Base-by-base conservation (phyloP, 2,888 invertebrate species). In the Rutpela maculata region DNA sequence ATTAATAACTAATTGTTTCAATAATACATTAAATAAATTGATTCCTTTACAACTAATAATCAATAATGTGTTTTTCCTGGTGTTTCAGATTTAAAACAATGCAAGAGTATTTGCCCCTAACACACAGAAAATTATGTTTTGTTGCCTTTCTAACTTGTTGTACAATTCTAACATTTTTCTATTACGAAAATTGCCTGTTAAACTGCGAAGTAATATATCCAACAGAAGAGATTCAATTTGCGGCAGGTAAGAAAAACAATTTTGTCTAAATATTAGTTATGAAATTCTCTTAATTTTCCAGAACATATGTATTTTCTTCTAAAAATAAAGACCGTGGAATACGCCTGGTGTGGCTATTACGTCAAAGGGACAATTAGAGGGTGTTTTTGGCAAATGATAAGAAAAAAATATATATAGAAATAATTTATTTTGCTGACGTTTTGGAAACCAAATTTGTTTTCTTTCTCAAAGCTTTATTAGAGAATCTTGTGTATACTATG, bases 61-160 rank as follows among this genome's bases (percentile, higher is more conserved):
- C 15, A 43, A 50, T 50, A n/a, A 15, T n/a, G n/a, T 26, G 50
- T 75, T 74, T 65, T 65, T 67, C 55, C 43, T 77, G 75, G 59
- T 75, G 11, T 83, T 84, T 59, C 76, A 84, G 84, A 79, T 76
- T 66, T 81, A 66, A 80, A 74, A 83, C 76, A 72, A 85, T 85
- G 85, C 76, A 83, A 69, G 80, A 82, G 18, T 71, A 75, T 66
- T 50, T 75, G 10, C 68, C 74, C 17, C 78, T 74, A n/a, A 75
- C 75, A 4, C 77, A 78, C 72, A 83, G 73, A 75, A 84, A 82
- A 70, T 75, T 80, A 77, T 79, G 77, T 50, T 70, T 81, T 65
- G 73, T 81, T 15, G 74, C 80, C 60, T 80, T 83, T 72, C 77
- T 82, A 17, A 68, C 82, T 65, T 74, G 76, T 31, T 79, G 78